These are phyloP conservation scores for Oncorhynchus nerka DNA, from an alignment of 2,113 vertebrate genomes.

Conservation along the genomic window DNA sequence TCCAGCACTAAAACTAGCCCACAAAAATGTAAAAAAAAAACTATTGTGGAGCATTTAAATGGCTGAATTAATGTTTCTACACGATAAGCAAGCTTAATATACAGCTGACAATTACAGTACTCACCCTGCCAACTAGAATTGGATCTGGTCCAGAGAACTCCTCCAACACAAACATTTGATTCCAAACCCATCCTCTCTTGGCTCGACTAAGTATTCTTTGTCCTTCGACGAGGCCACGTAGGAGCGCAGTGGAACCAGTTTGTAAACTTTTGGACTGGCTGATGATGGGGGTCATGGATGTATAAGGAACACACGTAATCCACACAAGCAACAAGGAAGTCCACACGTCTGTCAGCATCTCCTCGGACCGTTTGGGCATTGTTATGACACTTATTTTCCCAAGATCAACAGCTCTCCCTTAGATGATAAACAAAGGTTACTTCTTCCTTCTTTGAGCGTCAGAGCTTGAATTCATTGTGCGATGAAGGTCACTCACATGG, in stretches of 20 bases:
- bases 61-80: constrained; percentile 75
- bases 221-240: constrained; percentile 82
- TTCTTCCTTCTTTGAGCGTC: constrained; percentile 81
- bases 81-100: constrained; percentile 79
- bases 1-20: constrained; percentile 48
- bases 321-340: constrained; percentile 92
- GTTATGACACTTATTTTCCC: constrained; percentile 40
- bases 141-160: constrained; percentile 99
- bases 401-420: constrained; percentile 78
- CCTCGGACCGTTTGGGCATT: constrained; percentile 86
- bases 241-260: constrained; percentile 78
- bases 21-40: constrained; percentile 35
- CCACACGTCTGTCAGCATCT: constrained; percentile 88
- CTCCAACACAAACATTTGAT: constrained; percentile 99
- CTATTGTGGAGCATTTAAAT: constrained; percentile 56
- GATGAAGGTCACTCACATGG: constrained; percentile 82
- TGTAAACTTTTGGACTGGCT: constrained; percentile 81
- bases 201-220: constrained; percentile 91
- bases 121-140: constrained; percentile 99
- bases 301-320: constrained; percentile 88
- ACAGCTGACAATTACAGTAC: constrained; percentile 77
- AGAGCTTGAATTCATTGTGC: constrained; percentile 84
- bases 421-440: constrained; percentile 83
- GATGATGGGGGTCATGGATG: constrained; percentile 78
- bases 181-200: constrained; percentile 99